Evolutionary conservation across 2,888 invertebrate genomes (phyloP), one percentile per base, ranked within the genome.

Genomic region (Catonia carolina): DNA sequence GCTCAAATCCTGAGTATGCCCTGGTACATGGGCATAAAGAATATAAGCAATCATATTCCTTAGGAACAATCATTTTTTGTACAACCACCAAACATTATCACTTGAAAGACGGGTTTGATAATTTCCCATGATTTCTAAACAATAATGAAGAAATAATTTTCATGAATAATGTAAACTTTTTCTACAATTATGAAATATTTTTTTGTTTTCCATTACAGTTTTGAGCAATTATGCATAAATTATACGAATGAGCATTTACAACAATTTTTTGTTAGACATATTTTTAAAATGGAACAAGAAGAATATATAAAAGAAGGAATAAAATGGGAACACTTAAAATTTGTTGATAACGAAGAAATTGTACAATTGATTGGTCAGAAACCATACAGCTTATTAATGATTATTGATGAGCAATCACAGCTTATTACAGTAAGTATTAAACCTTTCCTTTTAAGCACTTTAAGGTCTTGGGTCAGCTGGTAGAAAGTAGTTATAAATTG

Each of bases 211-310:
- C 22, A 27, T 60, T 60, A 14, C 42, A 87, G 87, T 68, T 88
- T 88, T 71, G 88, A 89, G 71, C 94, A 94, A 73, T 87, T 94
- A 71, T 94, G 94, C 75, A 95, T 94, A 61, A 94, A 95, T 75
- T 94, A 88, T 76, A 94, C 94, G 72, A 95, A 95, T 71, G 94
- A 95, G 75, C 94, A 94, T 72, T 78, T 95, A 59, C 94, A 95
- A 71, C 94, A 95, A 73, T 75, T 95, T 61, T 95, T 95, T 73
- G 93, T 94, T 69, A 86, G 93, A 71, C 74, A 94, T 68, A 93
- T 93, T 0, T 74, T 95, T 39, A 89, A 89, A 69, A 88, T 89
- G 14, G 94, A 95, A 71, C 94, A 95, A 71, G 92, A 93, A 67
- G 94, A 95, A 71, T 95, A 95, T 69, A 75, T 85, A 31, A 82